phyloP scores from a whole-genome alignment of 2,797 vertebrate genomes.

The Xiphophorus birchmanni region DNA sequence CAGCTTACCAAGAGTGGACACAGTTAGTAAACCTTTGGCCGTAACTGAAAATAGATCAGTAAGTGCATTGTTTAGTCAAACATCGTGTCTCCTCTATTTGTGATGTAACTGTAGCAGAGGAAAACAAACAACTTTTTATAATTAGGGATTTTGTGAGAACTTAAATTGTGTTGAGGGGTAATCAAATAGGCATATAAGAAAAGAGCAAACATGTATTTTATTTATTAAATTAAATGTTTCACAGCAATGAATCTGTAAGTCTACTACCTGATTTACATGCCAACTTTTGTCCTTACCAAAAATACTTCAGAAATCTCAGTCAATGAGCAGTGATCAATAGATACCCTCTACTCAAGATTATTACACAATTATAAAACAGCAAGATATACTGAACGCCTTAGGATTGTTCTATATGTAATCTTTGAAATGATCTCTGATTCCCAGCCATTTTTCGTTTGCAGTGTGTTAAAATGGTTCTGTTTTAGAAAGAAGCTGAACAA shows the following conservation, averaged over 20 bases:
- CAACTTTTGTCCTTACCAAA: conserved; percentile 52
- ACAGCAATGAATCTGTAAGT: conserved; percentile 32
- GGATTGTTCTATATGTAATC: conserved; percentile 23
- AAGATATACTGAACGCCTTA: conserved; percentile 40
- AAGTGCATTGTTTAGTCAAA: too few relatives aligned
- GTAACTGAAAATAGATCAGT: too few relatives aligned
- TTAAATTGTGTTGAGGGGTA: conserved; percentile 19
- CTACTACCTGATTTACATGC: conserved; percentile 46
- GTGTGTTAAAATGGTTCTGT: conserved; percentile 44
- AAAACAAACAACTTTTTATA: not conserved
- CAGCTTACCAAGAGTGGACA: too few relatives aligned
- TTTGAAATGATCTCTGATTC: conserved; percentile 28
- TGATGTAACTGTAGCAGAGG: not conserved
- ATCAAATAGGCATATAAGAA: not conserved
- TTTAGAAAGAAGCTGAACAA: conserved; percentile 30
- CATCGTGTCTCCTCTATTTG: not conserved
- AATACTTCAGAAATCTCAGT: conserved; percentile 49
- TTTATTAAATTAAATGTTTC: conserved; percentile 32
- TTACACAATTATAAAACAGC: conserved; percentile 57
- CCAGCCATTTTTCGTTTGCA: conserved; percentile 35
- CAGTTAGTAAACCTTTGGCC: too few relatives aligned
- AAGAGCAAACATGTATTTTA: conserved; percentile 4
- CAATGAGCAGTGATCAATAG: conserved; percentile 58
- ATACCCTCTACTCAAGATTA: conserved; percentile 57
- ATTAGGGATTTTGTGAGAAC: not conserved